Evolutionary conservation across 2,113 vertebrate genomes (phyloP).

Genomic region (Carassius auratus): DNA sequence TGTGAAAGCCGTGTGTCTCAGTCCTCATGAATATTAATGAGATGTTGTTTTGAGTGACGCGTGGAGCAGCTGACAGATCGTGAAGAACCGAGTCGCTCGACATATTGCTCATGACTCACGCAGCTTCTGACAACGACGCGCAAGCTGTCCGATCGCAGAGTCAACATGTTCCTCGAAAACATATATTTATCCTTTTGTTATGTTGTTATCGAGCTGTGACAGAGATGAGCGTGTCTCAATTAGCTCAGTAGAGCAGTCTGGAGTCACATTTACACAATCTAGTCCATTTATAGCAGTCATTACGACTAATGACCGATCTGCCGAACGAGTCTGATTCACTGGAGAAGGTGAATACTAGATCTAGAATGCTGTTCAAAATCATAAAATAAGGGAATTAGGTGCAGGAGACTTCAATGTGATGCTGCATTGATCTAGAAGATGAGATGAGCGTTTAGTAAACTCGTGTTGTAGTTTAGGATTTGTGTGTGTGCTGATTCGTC

Average conservation of each 20-base stretch:
- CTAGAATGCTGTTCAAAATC: not conserved
- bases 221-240: not conserved
- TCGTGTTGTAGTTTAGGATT: not conserved
- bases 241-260: not conserved
- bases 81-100: not conserved
- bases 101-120: constrained; percentile 26
- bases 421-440: not conserved
- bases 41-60: too few species aligned
- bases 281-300: not conserved
- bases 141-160: constrained; percentile 18
- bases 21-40: constrained; percentile 27
- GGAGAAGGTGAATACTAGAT: not conserved
- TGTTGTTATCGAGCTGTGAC: constrained; percentile 16
- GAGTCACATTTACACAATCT: not conserved
- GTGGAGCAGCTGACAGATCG: not conserved
- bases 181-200: constrained; percentile 24
- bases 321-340: not conserved
- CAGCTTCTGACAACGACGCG: constrained; percentile 3
- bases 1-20: not conserved
- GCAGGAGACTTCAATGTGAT: not conserved
- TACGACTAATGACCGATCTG: not conserved
- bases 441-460: not conserved
- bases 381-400: not conserved
- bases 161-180: constrained; percentile 25
- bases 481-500: not conserved